Evolutionary conservation across 2,113 vertebrate genomes (phyloP).

Genomic region (Cyprinodon variegatus): DNA sequence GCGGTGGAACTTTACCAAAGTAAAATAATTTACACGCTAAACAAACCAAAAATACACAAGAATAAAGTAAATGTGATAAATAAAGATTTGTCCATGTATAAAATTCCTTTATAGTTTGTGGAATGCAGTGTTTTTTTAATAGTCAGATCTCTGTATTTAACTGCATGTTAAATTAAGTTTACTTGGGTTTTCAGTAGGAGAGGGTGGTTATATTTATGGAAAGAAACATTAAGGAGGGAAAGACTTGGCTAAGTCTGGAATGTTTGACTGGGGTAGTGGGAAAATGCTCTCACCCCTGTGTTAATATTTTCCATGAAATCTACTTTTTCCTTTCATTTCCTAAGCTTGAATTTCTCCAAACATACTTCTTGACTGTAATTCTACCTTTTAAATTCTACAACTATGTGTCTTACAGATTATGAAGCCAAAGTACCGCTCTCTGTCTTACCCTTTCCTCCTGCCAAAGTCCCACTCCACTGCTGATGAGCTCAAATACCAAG

Average conservation of each 20-base stretch:
- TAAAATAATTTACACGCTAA: slow-evolving; percentile 31
- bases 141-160: too few relatives aligned
- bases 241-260: neutral
- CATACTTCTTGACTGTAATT: neutral
- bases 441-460: slow-evolving; percentile 93
- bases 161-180: neutral
- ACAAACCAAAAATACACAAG: neutral
- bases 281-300: slow-evolving; percentile 13
- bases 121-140: too few relatives aligned
- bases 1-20: slow-evolving; percentile 99
- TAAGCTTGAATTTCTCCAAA: slow-evolving; percentile 1
- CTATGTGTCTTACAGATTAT: slow-evolving; percentile 83
- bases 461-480: slow-evolving; percentile 92
- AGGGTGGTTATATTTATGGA: neutral
- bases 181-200: neutral
- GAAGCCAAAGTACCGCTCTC: slow-evolving; percentile 95
- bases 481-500: slow-evolving; percentile 85
- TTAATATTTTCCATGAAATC: slow-evolving; percentile 30
- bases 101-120: neutral
- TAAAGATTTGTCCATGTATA: neutral
- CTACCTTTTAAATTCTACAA: neutral
- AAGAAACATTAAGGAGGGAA: slow-evolving; percentile 9
- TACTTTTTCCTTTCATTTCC: neutral
- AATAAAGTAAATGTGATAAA: neutral
- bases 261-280: slow-evolving; percentile 5